Conservation (phyloP, 2,113 vertebrate species). For the Amphilophus citrinellus region DNA sequence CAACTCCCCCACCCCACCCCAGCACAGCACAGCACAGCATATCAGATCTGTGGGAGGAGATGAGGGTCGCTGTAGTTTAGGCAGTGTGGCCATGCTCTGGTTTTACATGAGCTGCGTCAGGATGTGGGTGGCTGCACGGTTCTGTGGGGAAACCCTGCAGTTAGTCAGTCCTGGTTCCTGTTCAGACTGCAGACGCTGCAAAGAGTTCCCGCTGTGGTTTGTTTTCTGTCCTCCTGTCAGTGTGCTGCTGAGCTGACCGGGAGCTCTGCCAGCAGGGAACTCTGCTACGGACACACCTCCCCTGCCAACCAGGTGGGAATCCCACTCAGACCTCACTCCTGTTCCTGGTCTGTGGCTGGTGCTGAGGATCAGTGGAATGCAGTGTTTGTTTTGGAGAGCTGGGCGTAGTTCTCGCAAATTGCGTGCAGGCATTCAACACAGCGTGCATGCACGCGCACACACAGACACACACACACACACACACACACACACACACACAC, state of each 20-base stretch:
- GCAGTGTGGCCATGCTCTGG: neutral
- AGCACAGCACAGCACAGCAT: neutral
- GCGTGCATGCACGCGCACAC: neutral
- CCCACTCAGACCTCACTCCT: neutral
- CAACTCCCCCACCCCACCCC: neutral
- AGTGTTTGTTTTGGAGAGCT: slow-evolving; percentile 48
- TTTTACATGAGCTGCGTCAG: slow-evolving; percentile 4
- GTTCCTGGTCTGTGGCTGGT: neutral
- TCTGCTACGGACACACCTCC: slow-evolving; percentile 1
- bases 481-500: no score
- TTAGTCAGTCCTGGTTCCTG: slow-evolving; percentile 32
- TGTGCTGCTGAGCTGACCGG: slow-evolving; percentile 24
- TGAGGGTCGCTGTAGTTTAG: neutral
- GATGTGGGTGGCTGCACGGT: neutral
- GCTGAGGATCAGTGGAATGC: slow-evolving; percentile 44
- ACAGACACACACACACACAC: neutral
- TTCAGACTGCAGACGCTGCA: slow-evolving; percentile 47
- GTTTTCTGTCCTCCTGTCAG: slow-evolving; percentile 16
- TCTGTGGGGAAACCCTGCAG: slow-evolving; percentile 46
- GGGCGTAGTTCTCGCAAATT: slow-evolving; percentile 54
- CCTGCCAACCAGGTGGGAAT: neutral
- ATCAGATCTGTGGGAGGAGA: neutral
- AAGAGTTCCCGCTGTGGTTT: slow-evolving; percentile 27
- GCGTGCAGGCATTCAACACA: slow-evolving; percentile 31
- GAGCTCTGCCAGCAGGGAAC: slow-evolving; percentile 27